These are phyloP conservation scores for Campopleginae sp. DNA, from an alignment of 2,888 invertebrate genomes.

Conservation along the genomic window DNA sequence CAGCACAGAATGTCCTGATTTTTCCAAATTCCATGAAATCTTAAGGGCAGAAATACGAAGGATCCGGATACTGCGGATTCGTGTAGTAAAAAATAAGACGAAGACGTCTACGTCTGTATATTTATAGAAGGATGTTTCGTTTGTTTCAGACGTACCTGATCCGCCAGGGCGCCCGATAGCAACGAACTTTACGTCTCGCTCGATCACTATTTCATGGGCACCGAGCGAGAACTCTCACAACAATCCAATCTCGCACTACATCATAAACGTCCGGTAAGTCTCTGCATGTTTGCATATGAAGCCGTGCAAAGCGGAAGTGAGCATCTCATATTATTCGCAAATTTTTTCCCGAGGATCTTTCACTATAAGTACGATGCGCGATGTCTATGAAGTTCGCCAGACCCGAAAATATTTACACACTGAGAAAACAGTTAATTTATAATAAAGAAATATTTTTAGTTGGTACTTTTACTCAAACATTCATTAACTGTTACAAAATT, in stretches of 20 bases:
- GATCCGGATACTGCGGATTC: background rate
- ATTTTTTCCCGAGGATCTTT: background rate
- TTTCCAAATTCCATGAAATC: constrained; percentile 26
- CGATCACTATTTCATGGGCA: constrained; percentile 91
- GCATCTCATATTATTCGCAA: background rate
- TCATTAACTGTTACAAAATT: too few species aligned
- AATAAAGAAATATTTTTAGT: too few species aligned
- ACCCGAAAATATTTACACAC: background rate
- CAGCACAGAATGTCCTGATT: constrained; percentile 6
- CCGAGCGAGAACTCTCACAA: constrained; percentile 89
- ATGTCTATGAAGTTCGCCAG: background rate
- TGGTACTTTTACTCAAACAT: too few species aligned
- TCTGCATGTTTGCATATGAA: background rate
- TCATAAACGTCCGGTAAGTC: constrained; percentile 90
- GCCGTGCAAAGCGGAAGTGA: background rate
- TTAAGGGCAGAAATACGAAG: background rate
- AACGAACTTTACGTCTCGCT: constrained; percentile 90
- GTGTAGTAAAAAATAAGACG: background rate
- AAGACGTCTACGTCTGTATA: constrained; percentile 1
- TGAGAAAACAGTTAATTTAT: too few species aligned
- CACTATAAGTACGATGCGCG: background rate
- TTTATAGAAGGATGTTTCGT: constrained; percentile 66
- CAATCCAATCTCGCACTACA: constrained; percentile 89
- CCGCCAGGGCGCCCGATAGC: constrained; percentile 90
- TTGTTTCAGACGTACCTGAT: constrained; percentile 88